These are phyloP conservation scores for Dinothrombium tinctorium DNA, from an alignment of 1,140 invertebrate species.

Conservation along the genomic window DNA sequence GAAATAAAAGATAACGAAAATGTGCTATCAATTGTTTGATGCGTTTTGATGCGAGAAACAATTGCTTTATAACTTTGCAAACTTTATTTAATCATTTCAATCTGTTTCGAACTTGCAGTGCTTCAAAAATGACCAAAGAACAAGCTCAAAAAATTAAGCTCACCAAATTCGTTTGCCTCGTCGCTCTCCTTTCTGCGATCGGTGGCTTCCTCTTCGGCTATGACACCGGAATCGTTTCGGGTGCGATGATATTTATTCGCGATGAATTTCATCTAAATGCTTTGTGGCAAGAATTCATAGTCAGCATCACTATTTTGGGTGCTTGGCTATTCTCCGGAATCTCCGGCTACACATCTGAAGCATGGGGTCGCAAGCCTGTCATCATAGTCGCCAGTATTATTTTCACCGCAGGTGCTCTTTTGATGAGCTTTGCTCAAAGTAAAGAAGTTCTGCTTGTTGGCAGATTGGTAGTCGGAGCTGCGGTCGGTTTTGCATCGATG, in stretches of 20 bases:
- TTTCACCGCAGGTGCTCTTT: conserved; percentile 29
- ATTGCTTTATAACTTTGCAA: no score
- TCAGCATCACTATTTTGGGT: conserved; percentile 24
- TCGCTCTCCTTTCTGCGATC: conserved; percentile 24
- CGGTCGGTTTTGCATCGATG: conserved; percentile 35
- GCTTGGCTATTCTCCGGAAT: conserved; percentile 29
- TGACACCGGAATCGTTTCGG: conserved; percentile 38
- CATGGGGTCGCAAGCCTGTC: conserved; percentile 28
- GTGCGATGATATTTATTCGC: conserved; percentile 32
- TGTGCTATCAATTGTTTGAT: no score
- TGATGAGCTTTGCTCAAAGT: conserved; percentile 27
- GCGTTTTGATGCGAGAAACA: no score
- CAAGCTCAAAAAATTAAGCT: no score
- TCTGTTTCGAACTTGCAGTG: no score
- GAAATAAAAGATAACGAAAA: no score
- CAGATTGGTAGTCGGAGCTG: conserved; percentile 31
- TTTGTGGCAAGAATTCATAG: conserved; percentile 29
- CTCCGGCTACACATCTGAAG: conserved; percentile 28
- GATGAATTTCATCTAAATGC: conserved; percentile 24
- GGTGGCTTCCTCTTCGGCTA: conserved; percentile 41
- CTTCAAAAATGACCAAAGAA: no score
- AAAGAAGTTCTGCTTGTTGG: conserved; percentile 28
- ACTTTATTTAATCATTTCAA: no score
- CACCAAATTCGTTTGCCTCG: background rate
- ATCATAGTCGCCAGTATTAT: conserved; percentile 30